Evolutionary conservation across 2,797 vertebrate species (phyloP).

Genomic region (Scyliorhinus canicula): DNA sequence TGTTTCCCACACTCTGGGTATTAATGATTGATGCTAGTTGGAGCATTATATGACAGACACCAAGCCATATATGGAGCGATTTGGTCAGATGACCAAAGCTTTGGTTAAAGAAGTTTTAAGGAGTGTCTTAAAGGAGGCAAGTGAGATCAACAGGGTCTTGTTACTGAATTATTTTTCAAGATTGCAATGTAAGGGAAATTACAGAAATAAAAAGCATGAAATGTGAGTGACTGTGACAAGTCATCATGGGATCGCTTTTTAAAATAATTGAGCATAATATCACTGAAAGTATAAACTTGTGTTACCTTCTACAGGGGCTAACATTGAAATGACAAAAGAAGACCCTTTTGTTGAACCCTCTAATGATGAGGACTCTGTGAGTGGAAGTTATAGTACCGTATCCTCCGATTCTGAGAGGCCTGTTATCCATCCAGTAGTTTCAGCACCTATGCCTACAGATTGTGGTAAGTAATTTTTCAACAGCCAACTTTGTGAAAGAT

Average conservation of each 20-base stretch:
- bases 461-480: conserved; percentile 67
- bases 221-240: not conserved
- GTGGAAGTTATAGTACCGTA: conserved; percentile 57
- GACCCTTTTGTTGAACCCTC: conserved; percentile 68
- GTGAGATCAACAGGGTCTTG: no score
- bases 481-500: conserved; percentile 40
- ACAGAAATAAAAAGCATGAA: not conserved
- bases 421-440: conserved; percentile 82
- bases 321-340: conserved; percentile 89
- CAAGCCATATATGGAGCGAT: no score
- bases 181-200: not conserved
- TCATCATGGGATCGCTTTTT: not conserved
- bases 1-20: not conserved
- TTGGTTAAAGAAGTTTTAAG: no score
- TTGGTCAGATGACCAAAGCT: no score
- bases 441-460: conserved; percentile 89
- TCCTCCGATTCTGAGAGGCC: conserved; percentile 59
- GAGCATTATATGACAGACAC: no score
- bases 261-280: not conserved
- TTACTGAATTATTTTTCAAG: not conserved
- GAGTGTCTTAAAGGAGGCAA: no score
- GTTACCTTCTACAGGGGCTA: conserved; percentile 47
- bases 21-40: no score
- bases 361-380: conserved; percentile 61
- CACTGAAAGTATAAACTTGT: not conserved